Evolutionary conservation across 2,797 vertebrate species (phyloP).

Genomic region (Rhadinocentrus ornatus): DNA sequence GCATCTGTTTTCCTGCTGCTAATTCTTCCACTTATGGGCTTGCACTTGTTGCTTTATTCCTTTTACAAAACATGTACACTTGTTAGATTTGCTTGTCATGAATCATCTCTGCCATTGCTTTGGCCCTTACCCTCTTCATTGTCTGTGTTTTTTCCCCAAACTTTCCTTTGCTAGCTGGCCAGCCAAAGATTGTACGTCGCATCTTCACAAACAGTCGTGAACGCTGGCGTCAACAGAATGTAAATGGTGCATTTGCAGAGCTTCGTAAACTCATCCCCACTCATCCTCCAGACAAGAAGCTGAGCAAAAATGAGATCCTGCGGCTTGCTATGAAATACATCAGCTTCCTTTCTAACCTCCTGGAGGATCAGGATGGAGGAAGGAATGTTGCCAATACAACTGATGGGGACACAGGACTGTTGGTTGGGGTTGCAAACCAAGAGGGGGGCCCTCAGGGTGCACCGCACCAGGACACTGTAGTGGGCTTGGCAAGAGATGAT

Average conservation of each 20-base stretch:
- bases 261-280: slow-evolving; percentile 83
- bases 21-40: slow-evolving; percentile 2
- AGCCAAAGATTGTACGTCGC: slow-evolving; percentile 91
- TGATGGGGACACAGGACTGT: slow-evolving; percentile 79
- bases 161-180: slow-evolving; percentile 68
- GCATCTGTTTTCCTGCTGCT: slow-evolving; percentile 17
- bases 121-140: slow-evolving; percentile 12
- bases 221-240: slow-evolving; percentile 82
- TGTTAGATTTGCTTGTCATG: slow-evolving; percentile 24
- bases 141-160: slow-evolving; percentile 12
- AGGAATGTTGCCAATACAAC: slow-evolving; percentile 70
- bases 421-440: slow-evolving; percentile 90
- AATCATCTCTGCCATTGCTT: not conserved
- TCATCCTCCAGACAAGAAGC: slow-evolving; percentile 82
- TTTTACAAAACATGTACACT: slow-evolving; percentile 27
- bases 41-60: slow-evolving; percentile 2
- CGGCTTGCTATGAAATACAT: slow-evolving; percentile 83
- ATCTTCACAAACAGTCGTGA: slow-evolving; percentile 93
- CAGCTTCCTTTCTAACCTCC: slow-evolving; percentile 80
- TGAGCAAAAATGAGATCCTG: slow-evolving; percentile 82
- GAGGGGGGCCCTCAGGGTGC: slow-evolving; percentile 84
- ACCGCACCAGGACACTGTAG: slow-evolving; percentile 71
- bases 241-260: slow-evolving; percentile 80
- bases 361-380: slow-evolving; percentile 80
- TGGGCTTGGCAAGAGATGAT: slow-evolving; percentile 87